A percentile compares a stretch with the other conserved stretches of the same genome.
phyloP scores from a whole-genome alignment of 2,113 vertebrate species.

The Gracilinanus agilis region DNA sequence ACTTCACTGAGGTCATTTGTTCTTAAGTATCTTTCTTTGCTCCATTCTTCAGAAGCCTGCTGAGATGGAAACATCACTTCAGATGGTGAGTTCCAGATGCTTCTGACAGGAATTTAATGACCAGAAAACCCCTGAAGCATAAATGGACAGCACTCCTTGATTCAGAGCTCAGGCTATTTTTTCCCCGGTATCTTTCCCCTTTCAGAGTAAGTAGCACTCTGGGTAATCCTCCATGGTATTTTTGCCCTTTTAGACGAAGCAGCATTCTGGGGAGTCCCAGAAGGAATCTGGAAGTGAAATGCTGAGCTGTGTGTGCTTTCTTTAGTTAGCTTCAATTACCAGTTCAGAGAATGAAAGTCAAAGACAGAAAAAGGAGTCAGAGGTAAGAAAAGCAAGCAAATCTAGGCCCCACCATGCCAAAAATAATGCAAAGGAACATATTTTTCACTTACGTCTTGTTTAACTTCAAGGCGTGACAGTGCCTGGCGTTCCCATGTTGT shows the following conservation, averaged over 20 bases:
- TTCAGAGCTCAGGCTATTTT: not conserved
- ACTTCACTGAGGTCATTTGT: not conserved
- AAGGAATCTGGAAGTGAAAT: not conserved
- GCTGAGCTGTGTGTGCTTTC: rapidly evolving
- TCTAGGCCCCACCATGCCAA: not conserved
- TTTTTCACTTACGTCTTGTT: not conserved
- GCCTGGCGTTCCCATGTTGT: not conserved
- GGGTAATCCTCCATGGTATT: not conserved
- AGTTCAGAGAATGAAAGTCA: slow-evolving; percentile 20
- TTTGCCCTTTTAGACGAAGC: not conserved
- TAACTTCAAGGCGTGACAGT: not conserved
- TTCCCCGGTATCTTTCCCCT: not conserved
- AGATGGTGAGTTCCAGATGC: not conserved
- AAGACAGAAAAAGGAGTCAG: not conserved
- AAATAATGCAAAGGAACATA: not conserved
- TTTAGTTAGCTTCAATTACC: slow-evolving; percentile 19
- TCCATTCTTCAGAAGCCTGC: not conserved
- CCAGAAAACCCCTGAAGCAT: not conserved
- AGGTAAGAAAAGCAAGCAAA: not conserved
- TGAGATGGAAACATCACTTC: not conserved
- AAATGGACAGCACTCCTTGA: not conserved
- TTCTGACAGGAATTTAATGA: not conserved
- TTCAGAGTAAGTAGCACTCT: not conserved
- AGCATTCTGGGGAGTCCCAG: not conserved
- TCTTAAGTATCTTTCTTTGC: not conserved